Conservation (phyloP, 2,113 vertebrate genomes). For the Megaptera novaeangliae region DNA sequence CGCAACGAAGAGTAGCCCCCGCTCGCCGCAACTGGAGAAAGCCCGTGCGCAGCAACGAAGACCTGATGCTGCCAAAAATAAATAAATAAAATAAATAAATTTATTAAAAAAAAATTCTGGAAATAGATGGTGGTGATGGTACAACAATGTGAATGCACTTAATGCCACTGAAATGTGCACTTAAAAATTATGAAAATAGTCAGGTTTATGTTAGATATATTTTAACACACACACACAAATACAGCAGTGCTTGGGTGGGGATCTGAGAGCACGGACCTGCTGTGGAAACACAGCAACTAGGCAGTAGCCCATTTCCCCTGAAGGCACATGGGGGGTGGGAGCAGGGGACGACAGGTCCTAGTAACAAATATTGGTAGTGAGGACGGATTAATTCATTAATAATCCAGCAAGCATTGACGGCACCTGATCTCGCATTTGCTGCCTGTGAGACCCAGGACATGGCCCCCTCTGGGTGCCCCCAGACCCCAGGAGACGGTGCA, state of each 20-base stretch:
- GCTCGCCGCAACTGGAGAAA: too few species aligned
- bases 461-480: neutral
- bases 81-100: too few species aligned
- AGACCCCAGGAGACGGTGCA: fast-evolving
- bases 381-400: neutral
- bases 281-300: neutral
- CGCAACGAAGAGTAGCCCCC: too few species aligned
- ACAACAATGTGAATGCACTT: neutral
- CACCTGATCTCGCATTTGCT: neutral
- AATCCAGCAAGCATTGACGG: neutral
- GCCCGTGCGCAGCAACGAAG: too few species aligned
- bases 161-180: fast-evolving
- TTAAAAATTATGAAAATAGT: neutral
- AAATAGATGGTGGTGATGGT: neutral
- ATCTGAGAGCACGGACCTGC: neutral
- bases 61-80: too few species aligned
- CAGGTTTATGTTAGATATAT: neutral
- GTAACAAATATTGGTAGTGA: neutral
- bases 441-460: fast-evolving
- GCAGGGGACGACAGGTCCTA: neutral
- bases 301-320: fast-evolving
- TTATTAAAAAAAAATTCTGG: too few species aligned
- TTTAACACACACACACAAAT: neutral
- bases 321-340: neutral
- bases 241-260: neutral